Evolutionary conservation across 1,140 invertebrate species (phyloP), one percentile per base, ranked within the genome.

Genomic region (Homarus americanus): DNA sequence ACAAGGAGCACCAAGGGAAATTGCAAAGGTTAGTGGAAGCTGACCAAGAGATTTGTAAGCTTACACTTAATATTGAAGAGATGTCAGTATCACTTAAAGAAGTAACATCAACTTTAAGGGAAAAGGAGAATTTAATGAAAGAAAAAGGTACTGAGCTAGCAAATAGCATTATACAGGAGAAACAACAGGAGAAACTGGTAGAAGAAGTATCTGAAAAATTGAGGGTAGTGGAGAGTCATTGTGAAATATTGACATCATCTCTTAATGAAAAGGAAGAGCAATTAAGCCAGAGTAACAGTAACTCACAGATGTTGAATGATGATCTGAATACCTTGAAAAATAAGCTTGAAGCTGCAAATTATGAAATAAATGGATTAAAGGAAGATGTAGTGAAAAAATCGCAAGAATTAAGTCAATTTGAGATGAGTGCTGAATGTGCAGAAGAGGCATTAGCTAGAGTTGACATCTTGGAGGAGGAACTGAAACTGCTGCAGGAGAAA

Each of bases 111-210:
- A 24, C 44, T 28, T 41, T 63, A 34, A 28, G 3, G 10, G 34
- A 40, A 66, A 83, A 58, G 20, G 28, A 83, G 28, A 58, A 53
- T 7, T 24, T 80, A 34, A 28, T 83, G 24, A 66, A 83, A 28
- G 53, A 83, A 17, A 66, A 34, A 69, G 80, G 36, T 9, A 63
- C 24, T 17, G 73, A 76, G 40, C 10, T 76, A 76, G 24, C 34
- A 24, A 41, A 76, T 24, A 36, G 12, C 36, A 38, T 73, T 36
- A 7, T 28, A 34, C n/a, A 28, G 10, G 72, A 73, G 72, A 73
- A 36, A 28, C 72, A 73, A 20, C 40, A 40, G 73, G 40, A 76
- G 40, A 40, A 58, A 66, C 24, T 82, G 32, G 58, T 58, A 36
- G 80, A 63, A 36, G 41, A 66, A 36, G 36, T 4, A 24, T 28